These are phyloP conservation scores for Diplodus sargus DNA, from an alignment of 2,797 vertebrate species.

Conservation along the genomic window DNA sequence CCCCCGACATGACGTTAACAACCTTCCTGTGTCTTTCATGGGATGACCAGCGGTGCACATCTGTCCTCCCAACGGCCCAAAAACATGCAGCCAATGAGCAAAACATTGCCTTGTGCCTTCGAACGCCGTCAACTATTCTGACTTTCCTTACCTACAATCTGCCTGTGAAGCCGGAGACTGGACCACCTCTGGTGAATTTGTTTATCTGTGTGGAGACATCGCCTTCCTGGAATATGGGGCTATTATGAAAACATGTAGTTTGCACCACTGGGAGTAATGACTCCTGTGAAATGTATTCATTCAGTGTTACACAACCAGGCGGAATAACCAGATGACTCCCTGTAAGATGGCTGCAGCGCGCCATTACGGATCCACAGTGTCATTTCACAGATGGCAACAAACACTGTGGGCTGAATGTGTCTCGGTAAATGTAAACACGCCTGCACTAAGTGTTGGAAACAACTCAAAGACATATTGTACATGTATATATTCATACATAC, in stretches of 20 bases:
- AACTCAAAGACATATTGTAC: neutral
- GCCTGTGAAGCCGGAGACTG: neutral
- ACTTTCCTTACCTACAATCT: neutral
- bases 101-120: neutral
- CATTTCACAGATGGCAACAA: slow-evolving; percentile 25
- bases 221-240: neutral
- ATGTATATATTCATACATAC: neutral
- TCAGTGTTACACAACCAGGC: slow-evolving; percentile 1
- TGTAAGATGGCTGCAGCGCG: neutral
- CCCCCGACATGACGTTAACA: neutral
- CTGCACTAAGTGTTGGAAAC: neutral
- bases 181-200: neutral
- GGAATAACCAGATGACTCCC: slow-evolving; percentile 1
- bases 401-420: neutral
- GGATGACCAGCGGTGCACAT: neutral
- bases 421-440: neutral
- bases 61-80: neutral
- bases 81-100: neutral
- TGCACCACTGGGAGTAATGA: neutral
- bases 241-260: neutral
- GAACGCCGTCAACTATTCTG: neutral
- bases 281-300: neutral
- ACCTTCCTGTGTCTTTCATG: neutral
- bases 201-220: neutral
- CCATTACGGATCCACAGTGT: neutral